Conservation (phyloP, 2,888 invertebrate genomes). For the Drosophila koepferae region DNA sequence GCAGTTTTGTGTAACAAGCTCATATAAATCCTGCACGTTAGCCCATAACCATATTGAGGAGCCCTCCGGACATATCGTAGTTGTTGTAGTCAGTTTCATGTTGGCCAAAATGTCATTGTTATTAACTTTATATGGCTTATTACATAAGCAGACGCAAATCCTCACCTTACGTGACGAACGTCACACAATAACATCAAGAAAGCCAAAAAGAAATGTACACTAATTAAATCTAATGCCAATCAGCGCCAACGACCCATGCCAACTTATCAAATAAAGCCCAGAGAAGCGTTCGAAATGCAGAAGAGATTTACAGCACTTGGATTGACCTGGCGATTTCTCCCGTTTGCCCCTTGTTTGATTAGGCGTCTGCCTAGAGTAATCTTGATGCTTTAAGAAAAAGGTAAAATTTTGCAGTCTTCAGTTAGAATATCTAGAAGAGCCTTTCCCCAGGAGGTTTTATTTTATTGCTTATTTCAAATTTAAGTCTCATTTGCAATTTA, state of each 20-base stretch:
- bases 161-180: conserved; percentile 69
- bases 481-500: background rate
- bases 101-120: conserved; percentile 71
- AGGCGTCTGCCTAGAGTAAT: background rate
- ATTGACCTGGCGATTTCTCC: background rate
- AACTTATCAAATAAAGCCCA: background rate
- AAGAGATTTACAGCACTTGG: conserved; percentile 5
- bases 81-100: conserved; percentile 37
- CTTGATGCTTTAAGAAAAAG: background rate
- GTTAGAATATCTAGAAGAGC: background rate
- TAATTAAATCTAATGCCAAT: conserved; percentile 67
- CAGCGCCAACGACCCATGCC: conserved; percentile 6
- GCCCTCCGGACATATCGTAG: conserved; percentile 37
- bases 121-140: conserved; percentile 80
- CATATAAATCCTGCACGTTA: conserved; percentile 79
- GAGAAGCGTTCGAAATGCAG: conserved; percentile 5
- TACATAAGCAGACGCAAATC: conserved; percentile 76
- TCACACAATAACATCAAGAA: conserved; percentile 13
- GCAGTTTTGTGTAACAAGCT: conserved; percentile 32
- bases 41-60: conserved; percentile 75
- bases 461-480: no score
- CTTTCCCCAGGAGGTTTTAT: background rate
- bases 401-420: background rate
- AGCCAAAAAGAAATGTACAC: conserved; percentile 26
- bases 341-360: conserved; percentile 2